Evolutionary conservation across 2,113 vertebrate genomes (phyloP).

Genomic region (Egretta garzetta): DNA sequence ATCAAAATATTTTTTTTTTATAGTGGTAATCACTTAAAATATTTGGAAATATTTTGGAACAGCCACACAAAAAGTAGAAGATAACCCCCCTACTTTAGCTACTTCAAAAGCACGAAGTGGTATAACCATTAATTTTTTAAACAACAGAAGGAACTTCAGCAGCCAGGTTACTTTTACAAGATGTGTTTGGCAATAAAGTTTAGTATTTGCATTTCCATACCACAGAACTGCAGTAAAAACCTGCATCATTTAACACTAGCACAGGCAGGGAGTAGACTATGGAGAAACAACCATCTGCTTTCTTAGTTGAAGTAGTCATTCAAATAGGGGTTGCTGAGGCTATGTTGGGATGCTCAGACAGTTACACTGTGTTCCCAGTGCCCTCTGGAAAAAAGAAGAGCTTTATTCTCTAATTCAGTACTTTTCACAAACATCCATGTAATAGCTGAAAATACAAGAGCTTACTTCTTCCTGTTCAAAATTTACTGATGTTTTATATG

Average conservation of each 20-base stretch:
- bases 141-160: neutral
- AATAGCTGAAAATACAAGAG: neutral
- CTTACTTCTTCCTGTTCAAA: neutral
- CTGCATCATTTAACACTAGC: neutral
- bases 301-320: neutral
- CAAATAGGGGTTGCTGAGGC: neutral
- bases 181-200: neutral
- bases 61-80: neutral
- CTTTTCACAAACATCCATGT: neutral
- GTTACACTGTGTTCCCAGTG: neutral
- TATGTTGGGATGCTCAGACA: neutral
- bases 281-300: constrained; percentile 17
- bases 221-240: neutral
- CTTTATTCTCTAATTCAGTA: neutral
- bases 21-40: neutral
- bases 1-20: neutral
- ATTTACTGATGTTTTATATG: neutral
- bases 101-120: neutral
- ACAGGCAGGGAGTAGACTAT: neutral
- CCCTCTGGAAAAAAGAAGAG: neutral
- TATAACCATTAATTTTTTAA: neutral
- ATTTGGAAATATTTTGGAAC: neutral
- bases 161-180: neutral
- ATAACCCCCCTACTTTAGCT: neutral
- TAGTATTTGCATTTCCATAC: neutral